Evolutionary conservation across 2,888 invertebrate genomes (phyloP), one percentile per base, ranked within the genome.

Genomic region (Oligia strigilis): DNA sequence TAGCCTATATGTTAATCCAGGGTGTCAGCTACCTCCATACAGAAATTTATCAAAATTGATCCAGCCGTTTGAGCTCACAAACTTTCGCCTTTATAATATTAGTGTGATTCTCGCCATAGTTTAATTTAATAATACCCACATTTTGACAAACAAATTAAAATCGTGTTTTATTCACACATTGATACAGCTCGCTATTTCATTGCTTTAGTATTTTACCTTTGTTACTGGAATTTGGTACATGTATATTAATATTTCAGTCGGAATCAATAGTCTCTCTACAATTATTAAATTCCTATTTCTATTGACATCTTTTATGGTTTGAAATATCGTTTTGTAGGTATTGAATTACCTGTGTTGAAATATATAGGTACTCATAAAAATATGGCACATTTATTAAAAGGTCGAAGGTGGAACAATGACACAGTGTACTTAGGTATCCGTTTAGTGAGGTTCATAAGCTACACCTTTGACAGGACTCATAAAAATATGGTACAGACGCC

Each of bases 151-250:
- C 52, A 23, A 60, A 60, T 5, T 52, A 2, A 14, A 58, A 73
- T n/a, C 1, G 2, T 55, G 17, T 67, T 19, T 62, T 36, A 55
- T 75, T 62, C 29, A 43, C 9, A 36, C 17, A 65, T 58, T 66
- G 23, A 36, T 58, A 49, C 36, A 82, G 14, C 1, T 60, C 13
- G 49, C 49, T 36, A 29, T 81, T 58, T 43, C 43, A 60, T 66
- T 29, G 6, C 65, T 65, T 64, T 23, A 29, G 17, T n/a, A 82
- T 73, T 66, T 73, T 52, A 40, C 36, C 17, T 58, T 66, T 78
- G 66, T 49, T 49, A 40, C 23, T 43, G 29, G 6, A 52, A 17
- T 43, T 46, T 81, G 6, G 6, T 14, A 40, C 4, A 9, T n/a
- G 8, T 71, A 6, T 58, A 23, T 67, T 52, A 29, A 60, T 80